Evolutionary conservation across 1,140 invertebrate genomes (phyloP).

Genomic region (Semibalanus balanoides): DNA sequence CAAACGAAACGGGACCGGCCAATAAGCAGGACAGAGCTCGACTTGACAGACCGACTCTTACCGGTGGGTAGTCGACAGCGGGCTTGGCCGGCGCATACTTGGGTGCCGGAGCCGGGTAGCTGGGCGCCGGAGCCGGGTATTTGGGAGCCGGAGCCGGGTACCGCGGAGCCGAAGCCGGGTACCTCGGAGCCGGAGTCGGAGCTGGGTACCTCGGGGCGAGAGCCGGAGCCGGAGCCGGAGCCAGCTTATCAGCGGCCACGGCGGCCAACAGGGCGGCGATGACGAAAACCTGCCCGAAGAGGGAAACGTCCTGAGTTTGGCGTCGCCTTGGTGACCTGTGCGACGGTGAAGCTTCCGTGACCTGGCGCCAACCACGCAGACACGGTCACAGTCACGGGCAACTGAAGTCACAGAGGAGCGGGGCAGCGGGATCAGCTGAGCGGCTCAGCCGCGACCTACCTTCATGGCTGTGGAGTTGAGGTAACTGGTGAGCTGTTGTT

Average conservation of each 20-base stretch:
- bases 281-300: not conserved
- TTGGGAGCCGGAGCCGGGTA: not conserved
- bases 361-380: too few relatives aligned
- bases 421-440: too few relatives aligned
- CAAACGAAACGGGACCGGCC: too few relatives aligned
- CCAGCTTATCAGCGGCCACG: not conserved
- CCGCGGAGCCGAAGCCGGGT: not conserved
- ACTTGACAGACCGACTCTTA: not conserved
- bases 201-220: not conserved
- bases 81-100: not conserved
- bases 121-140: not conserved
- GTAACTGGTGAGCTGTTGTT: not conserved
- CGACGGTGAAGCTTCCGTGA: too few relatives aligned
- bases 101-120: not conserved
- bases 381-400: too few relatives aligned
- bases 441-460: not conserved
- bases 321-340: too few relatives aligned
- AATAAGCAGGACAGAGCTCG: too few relatives aligned
- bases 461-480: not conserved
- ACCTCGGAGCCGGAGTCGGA: not conserved
- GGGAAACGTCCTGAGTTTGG: not conserved
- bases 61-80: not conserved
- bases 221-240: too few relatives aligned
- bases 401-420: too few relatives aligned
- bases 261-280: not conserved